Conservation (phyloP, 2,888 invertebrate species). For the Syrphus vitripennis region DNA sequence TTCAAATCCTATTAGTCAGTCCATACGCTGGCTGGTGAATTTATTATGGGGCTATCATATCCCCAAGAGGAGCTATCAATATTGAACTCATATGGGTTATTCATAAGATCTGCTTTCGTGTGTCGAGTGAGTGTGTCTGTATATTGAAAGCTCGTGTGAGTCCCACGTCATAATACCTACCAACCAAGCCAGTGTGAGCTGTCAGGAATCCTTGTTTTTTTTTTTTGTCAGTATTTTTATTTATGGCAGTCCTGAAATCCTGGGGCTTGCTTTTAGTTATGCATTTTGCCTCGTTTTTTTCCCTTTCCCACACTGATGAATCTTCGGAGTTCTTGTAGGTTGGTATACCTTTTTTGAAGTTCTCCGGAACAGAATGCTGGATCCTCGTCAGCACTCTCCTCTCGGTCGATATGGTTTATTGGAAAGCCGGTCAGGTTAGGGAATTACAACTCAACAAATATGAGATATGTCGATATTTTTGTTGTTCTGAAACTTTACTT, state of each 20-base stretch:
- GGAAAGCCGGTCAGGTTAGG: conserved; percentile 49
- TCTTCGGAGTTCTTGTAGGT: conserved; percentile 50
- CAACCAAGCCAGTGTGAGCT: conserved; percentile 44
- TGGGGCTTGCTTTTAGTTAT: conserved; percentile 49
- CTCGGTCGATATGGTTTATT: background rate
- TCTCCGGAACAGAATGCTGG: conserved; percentile 23
- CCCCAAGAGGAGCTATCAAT: conserved; percentile 72
- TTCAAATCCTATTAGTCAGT: conserved; percentile 82
- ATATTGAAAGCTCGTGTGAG: background rate
- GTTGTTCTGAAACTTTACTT: conserved; percentile 35
- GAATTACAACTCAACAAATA: conserved; percentile 64
- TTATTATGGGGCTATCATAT: conserved; percentile 72
- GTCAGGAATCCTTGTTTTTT: conserved; percentile 42
- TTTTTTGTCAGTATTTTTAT: background rate
- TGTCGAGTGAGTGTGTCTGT: background rate
- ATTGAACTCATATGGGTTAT: conserved; percentile 70
- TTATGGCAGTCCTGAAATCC: conserved; percentile 28
- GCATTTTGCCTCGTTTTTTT: conserved; percentile 44
- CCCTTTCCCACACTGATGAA: background rate
- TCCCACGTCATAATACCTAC: conserved; percentile 6
- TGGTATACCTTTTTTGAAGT: conserved; percentile 14
- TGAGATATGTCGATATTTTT: conserved; percentile 55
- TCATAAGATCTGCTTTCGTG: conserved; percentile 43
- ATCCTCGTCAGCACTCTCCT: background rate
- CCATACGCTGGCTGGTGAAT: conserved; percentile 74